A percentile compares a stretch with the other conserved stretches of the same genome.
These are phyloP conservation scores for Drosophila pseudotakahashii DNA, from an alignment of 2,888 invertebrate genomes.

Conservation along the genomic window DNA sequence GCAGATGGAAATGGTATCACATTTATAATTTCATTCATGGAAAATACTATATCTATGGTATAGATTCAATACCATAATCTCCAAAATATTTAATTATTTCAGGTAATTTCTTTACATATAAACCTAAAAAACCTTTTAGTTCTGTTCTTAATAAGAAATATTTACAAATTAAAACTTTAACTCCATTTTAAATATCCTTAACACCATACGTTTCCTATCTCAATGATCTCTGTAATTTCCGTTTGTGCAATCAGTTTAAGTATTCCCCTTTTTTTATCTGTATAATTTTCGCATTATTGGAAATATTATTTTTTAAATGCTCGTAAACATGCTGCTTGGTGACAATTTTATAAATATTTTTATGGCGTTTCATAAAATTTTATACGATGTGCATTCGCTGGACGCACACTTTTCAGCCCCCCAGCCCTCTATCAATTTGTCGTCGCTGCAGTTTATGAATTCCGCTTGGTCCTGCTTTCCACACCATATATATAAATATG, in stretches of 20 bases:
- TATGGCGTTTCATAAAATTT: constrained; percentile 78
- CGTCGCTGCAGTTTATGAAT: constrained; percentile 66
- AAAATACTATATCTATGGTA: neutral
- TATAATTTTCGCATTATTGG: constrained; percentile 70
- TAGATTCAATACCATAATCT: no score
- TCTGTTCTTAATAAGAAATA: neutral
- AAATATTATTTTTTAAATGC: constrained; percentile 58
- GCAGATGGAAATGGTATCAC: neutral
- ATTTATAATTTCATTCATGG: neutral
- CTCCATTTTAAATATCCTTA: constrained; percentile 1
- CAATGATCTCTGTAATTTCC: constrained; percentile 40
- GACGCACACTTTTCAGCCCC: constrained; percentile 6
- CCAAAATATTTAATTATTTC: no score
- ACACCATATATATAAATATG: neutral
- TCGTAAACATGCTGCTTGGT: constrained; percentile 69
- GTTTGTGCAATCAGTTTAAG: constrained; percentile 36
- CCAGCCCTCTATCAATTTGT: constrained; percentile 67
- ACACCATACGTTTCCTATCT: constrained; percentile 30
- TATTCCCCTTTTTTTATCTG: constrained; percentile 51
- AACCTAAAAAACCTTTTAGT: neutral
- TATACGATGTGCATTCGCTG: constrained; percentile 51
- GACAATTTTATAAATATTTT: constrained; percentile 77
- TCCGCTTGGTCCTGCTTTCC: constrained; percentile 27
- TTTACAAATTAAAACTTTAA: no score
- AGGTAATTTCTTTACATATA: neutral